These are phyloP conservation scores for Drosophila colorata DNA, from an alignment of 2,888 invertebrate species.

Conservation along the genomic window DNA sequence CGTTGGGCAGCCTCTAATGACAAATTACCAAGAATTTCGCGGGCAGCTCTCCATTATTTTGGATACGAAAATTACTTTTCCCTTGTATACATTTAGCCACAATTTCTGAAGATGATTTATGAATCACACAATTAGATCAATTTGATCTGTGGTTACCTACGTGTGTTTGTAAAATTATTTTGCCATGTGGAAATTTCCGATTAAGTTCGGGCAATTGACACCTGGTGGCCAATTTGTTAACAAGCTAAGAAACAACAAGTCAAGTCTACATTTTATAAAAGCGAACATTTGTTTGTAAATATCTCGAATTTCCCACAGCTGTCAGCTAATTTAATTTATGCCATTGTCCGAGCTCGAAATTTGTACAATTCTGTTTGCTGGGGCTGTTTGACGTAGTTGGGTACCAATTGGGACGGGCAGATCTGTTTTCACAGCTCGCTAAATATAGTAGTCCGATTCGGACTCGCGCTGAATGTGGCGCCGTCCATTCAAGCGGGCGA, in stretches of 20 bases:
- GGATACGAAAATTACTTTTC: neutral
- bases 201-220: conserved; percentile 54
- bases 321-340: conserved; percentile 28
- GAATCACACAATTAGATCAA: conserved; percentile 4
- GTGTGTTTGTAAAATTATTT: neutral
- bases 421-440: conserved; percentile 43
- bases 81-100: neutral
- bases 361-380: neutral
- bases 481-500: conserved; percentile 35
- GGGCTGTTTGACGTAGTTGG: conserved; percentile 15
- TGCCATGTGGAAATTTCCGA: conserved; percentile 35
- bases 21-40: neutral
- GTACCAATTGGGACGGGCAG: conserved; percentile 18
- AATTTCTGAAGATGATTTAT: neutral
- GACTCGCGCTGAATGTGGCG: conserved; percentile 18
- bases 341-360: conserved; percentile 11
- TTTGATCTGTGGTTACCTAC: neutral
- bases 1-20: neutral
- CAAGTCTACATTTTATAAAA: conserved; percentile 11
- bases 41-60: neutral
- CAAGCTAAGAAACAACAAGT: conserved; percentile 15
- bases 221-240: conserved; percentile 56
- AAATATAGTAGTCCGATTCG: conserved; percentile 26
- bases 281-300: conserved; percentile 10
- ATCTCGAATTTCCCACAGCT: conserved; percentile 20